Evolutionary conservation across 2,888 invertebrate species (phyloP), one percentile per base, ranked within the genome.

Genomic region (Drosophila lutescens): DNA sequence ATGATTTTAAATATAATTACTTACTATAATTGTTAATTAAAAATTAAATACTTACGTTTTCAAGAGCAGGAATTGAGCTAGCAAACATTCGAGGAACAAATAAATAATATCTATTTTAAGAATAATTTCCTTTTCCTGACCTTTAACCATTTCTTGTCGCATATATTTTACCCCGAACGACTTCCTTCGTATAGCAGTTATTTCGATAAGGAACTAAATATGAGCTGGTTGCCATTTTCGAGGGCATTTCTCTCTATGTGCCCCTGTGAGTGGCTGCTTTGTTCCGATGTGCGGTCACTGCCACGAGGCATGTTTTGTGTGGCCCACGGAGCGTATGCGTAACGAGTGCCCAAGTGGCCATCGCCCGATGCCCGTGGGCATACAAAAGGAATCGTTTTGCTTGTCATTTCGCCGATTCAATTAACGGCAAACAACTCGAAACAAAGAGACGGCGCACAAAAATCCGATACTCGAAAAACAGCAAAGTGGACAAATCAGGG

Each of bases 351-450:
- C 79, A 78, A 65, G 80, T 63, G 74, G 51, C 46, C 63, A 57
- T 30, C 49, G 40, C 34, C 30, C 38, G 9, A 50, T 44, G 58
- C 55, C 51, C 71, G 56, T 73, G 82, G 82, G 49, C 74, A 60
- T 50, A 74, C 80, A 83, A 79, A 70, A 70, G 71, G 54, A 68
- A 34, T 60, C 50, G 49, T 51, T 41, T 47, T 61, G 59, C 55
- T 71, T 84, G 77, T 77, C 81, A 60, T 75, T 82, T 72, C 50
- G 71, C 56, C 81, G 73, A 88, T 88, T 88, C 87, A 85, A 85
- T 85, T 85, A 88, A 86, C 77, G 70, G 68, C 67, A 68, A 69
- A 76, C 61, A 85, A 74, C 72, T 73, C 63, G 51, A 74, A 72
- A 79, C 65, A 66, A 66, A 41, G 62, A 15, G 23, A 4, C 4